Conservation (phyloP, 2,888 invertebrate genomes). For the Myathropa florea region DNA sequence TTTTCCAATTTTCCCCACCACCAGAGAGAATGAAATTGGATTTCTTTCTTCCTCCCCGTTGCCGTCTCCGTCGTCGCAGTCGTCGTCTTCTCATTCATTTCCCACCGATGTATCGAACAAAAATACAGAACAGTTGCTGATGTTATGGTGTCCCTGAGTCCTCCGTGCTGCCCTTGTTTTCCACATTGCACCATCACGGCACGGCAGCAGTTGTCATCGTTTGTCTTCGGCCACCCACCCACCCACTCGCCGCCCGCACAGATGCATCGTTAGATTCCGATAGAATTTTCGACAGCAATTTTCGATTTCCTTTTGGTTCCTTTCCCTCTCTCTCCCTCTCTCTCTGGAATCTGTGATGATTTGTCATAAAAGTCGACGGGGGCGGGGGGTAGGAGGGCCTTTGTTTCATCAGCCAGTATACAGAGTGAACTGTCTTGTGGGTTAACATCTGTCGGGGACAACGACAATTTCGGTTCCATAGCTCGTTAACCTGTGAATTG, state of each 20-base stretch:
- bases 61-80: not conserved
- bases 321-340: not conserved
- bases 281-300: conserved; percentile 64
- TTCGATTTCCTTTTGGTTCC: conserved; percentile 1
- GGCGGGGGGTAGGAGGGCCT: not conserved
- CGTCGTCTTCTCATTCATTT: not conserved
- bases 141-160: not conserved
- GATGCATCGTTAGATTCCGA: conserved; percentile 65
- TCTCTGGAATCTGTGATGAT: conserved; percentile 45
- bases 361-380: conserved; percentile 51
- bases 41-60: conserved; percentile 31
- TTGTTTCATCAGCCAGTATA: conserved; percentile 22
- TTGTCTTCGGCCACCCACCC: conserved; percentile 49
- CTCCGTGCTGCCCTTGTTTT: not conserved
- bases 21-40: conserved; percentile 70
- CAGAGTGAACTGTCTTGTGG: conserved; percentile 20
- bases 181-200: not conserved
- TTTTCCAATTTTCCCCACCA: conserved; percentile 70
- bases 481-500: conserved; percentile 59
- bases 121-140: conserved; percentile 14
- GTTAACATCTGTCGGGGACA: conserved; percentile 51
- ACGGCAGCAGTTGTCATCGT: conserved; percentile 62
- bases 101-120: conserved; percentile 22
- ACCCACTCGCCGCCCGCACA: conserved; percentile 49
- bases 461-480: conserved; percentile 42